A percentile compares a stretch with the other conserved stretches of the same genome.
Evolutionary conservation across 2,797 vertebrate genomes (phyloP).

Genomic region (Arnoldichthys spilopterus): DNA sequence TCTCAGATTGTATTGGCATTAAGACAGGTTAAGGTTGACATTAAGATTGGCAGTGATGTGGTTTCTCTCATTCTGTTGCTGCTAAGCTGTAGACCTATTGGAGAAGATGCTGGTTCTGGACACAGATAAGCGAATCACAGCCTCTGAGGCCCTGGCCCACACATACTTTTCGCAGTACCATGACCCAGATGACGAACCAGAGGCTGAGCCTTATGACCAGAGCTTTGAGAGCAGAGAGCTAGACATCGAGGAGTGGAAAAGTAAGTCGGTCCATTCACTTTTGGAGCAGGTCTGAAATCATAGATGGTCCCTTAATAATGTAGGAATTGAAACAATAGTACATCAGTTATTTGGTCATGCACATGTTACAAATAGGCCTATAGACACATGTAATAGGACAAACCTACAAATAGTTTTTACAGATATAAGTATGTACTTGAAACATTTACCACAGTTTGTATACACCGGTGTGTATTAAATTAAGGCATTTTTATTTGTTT

Average conservation of each 20-base stretch:
- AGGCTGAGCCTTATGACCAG: slow-evolving; percentile 96
- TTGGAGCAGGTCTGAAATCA: too few species aligned
- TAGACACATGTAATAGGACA: too few species aligned
- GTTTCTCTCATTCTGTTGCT: neutral
- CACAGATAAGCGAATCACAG: slow-evolving; percentile 95
- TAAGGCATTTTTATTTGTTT: too few species aligned
- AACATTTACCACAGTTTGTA: too few species aligned
- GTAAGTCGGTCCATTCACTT: slow-evolving; percentile 74
- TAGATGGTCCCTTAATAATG: neutral
- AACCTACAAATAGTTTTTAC: too few species aligned
- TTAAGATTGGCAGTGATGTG: too few species aligned
- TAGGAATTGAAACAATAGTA: neutral
- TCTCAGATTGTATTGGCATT: neutral
- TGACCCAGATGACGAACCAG: slow-evolving; percentile 94
- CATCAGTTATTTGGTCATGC: neutral
- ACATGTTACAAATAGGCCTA: too few species aligned
- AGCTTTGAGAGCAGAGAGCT: slow-evolving; percentile 96
- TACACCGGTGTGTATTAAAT: too few species aligned
- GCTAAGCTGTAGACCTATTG: slow-evolving; percentile 90
- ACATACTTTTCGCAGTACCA: slow-evolving; percentile 95
- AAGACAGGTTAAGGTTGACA: too few species aligned
- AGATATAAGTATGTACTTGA: too few species aligned
- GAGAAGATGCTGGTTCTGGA: slow-evolving; percentile 99
- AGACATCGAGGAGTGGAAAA: slow-evolving; percentile 97
- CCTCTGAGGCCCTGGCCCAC: slow-evolving; percentile 91